Evolutionary conservation across 2,888 invertebrate species (phyloP).

Genomic region (Lochmaea crataegi): DNA sequence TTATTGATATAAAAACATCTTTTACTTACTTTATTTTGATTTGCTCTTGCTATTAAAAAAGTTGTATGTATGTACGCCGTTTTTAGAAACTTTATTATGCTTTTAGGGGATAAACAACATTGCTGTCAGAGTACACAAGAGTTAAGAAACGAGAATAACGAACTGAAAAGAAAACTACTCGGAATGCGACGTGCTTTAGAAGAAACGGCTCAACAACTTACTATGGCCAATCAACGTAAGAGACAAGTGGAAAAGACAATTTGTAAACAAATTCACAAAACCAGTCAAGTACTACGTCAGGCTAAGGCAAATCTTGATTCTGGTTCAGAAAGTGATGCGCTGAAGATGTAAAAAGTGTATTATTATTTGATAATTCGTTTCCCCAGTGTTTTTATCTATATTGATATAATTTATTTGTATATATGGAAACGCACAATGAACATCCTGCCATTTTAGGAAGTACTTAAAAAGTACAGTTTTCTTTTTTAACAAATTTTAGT

Average conservation of each 20-base stretch:
- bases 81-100: slow-evolving; percentile 5
- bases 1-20: no score
- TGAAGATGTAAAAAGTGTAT: slow-evolving; percentile 42
- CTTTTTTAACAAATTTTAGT: no score
- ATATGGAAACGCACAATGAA: background rate
- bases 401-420: slow-evolving; percentile 13
- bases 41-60: slow-evolving; percentile 9
- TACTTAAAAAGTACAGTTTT: no score
- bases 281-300: slow-evolving; percentile 80
- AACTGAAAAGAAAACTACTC: slow-evolving; percentile 76
- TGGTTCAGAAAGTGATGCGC: slow-evolving; percentile 62
- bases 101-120: slow-evolving; percentile 54
- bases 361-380: background rate
- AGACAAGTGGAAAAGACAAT: slow-evolving; percentile 86
- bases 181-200: slow-evolving; percentile 80
- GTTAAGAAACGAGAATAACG: slow-evolving; percentile 73
- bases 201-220: slow-evolving; percentile 80
- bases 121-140: slow-evolving; percentile 59
- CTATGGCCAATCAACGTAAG: slow-evolving; percentile 82
- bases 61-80: background rate
- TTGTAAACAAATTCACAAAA: slow-evolving; percentile 83
- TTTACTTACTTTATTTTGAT: background rate
- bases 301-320: slow-evolving; percentile 79
- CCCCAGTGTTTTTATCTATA: background rate
- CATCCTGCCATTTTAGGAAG: slow-evolving; percentile 30